phyloP scores from a whole-genome alignment of 2,888 invertebrate species.

The Actias luna region DNA sequence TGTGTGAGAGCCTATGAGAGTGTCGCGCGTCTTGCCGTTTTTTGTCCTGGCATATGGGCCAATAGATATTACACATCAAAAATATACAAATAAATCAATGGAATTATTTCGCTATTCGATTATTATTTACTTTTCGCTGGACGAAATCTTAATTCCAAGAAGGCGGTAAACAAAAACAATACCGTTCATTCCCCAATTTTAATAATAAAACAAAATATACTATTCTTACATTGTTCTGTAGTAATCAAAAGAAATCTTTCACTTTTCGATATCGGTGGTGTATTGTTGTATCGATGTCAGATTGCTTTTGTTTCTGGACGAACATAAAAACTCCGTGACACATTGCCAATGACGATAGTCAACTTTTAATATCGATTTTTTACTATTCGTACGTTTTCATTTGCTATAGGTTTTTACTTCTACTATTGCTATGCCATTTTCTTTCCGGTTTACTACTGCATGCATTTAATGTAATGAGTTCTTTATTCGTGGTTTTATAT shows the following conservation, averaged over 20 bases:
- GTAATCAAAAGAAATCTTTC: slow-evolving; percentile 5
- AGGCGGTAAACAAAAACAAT: neutral
- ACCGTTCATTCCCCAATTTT: neutral
- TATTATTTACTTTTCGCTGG: neutral
- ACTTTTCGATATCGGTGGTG: slow-evolving; percentile 13
- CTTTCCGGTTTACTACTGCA: too few relatives aligned
- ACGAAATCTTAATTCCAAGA: slow-evolving; percentile 3
- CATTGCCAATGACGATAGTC: neutral
- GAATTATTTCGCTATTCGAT: neutral
- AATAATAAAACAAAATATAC: neutral
- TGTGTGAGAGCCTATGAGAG: too few relatives aligned
- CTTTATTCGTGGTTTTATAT: too few relatives aligned
- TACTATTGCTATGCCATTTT: too few relatives aligned
- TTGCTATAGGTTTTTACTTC: too few relatives aligned
- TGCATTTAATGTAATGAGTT: too few relatives aligned
- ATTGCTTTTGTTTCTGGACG: slow-evolving; percentile 34
- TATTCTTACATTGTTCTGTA: slow-evolving; percentile 2
- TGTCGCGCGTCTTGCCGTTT: too few relatives aligned
- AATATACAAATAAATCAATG: neutral
- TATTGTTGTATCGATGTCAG: slow-evolving; percentile 31
- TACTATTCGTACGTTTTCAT: too few relatives aligned
- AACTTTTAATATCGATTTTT: neutral
- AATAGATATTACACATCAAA: too few relatives aligned
- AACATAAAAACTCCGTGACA: slow-evolving; percentile 30
- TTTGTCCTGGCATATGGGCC: too few relatives aligned